Evolutionary conservation across 2,888 invertebrate species (phyloP).

Genomic region (Lasioglossum vierecki): DNA sequence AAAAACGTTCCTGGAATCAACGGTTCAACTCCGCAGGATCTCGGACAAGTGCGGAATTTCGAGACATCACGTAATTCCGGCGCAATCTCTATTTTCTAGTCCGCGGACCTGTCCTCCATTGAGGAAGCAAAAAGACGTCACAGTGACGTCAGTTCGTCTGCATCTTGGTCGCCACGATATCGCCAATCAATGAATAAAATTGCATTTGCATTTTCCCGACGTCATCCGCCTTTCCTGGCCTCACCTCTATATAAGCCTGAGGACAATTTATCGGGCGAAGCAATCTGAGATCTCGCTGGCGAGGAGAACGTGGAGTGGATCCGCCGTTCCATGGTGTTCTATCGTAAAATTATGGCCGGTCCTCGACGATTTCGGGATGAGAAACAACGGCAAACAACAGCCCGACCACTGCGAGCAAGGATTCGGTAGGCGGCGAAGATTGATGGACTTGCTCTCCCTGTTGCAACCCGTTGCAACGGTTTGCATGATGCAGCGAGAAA

Average conservation of each 20-base stretch:
- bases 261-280: constrained; percentile 62
- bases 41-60: not conserved
- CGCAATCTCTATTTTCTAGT: constrained; percentile 27
- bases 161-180: constrained; percentile 71
- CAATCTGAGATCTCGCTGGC: constrained; percentile 61
- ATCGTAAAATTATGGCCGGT: constrained; percentile 15
- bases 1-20: not conserved
- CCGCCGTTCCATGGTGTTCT: not conserved
- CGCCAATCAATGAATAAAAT: constrained; percentile 78
- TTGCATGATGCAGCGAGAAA: constrained; percentile 52
- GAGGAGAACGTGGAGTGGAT: constrained; percentile 8
- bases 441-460: constrained; percentile 50
- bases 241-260: constrained; percentile 33
- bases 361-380: constrained; percentile 22
- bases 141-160: constrained; percentile 61
- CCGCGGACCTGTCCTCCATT: not conserved
- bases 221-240: constrained; percentile 30
- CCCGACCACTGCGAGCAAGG: constrained; percentile 17
- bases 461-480: constrained; percentile 30
- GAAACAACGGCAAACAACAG: constrained; percentile 31
- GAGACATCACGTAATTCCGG: constrained; percentile 15
- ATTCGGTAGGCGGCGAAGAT: constrained; percentile 31
- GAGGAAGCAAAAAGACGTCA: constrained; percentile 39
- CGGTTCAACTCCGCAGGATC: not conserved
- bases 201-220: constrained; percentile 73